These are phyloP conservation scores for Chamaea fasciata DNA, from an alignment of 2,113 vertebrate species.

Conservation along the genomic window DNA sequence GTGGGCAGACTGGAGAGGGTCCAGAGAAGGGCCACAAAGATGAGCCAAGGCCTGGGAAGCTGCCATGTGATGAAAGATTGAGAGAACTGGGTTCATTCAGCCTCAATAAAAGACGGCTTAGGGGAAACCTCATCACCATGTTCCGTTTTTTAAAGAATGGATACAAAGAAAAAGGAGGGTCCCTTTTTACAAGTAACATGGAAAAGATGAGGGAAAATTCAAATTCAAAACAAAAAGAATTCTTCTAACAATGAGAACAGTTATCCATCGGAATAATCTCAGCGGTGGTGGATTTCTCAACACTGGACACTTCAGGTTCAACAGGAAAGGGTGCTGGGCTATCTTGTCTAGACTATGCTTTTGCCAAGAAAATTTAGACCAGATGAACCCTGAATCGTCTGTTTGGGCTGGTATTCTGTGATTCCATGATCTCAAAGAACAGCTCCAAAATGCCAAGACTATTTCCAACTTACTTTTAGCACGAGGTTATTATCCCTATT, in stretches of 20 bases:
- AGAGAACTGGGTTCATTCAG: neutral
- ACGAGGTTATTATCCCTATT: neutral
- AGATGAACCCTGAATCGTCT: neutral
- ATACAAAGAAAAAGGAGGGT: neutral
- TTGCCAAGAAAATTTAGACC: neutral
- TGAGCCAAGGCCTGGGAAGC: neutral
- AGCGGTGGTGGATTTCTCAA: neutral
- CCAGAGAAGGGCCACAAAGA: neutral
- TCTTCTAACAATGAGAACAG: neutral
- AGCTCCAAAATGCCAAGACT: neutral
- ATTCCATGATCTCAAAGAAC: neutral
- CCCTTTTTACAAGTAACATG: neutral
- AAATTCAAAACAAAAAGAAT: rapidly evolving
- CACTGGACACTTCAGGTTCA: neutral
- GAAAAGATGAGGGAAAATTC: neutral
- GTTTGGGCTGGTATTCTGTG: neutral
- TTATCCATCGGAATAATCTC: neutral
- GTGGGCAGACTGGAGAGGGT: neutral
- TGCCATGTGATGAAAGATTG: neutral
- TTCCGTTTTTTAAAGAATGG: neutral
- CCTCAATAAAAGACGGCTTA: neutral
- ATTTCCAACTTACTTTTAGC: neutral
- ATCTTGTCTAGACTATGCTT: neutral
- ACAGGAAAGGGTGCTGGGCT: neutral
- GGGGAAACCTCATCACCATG: neutral